Evolutionary conservation across 2,797 vertebrate species (phyloP).

Genomic region (Myioborus miniatus): DNA sequence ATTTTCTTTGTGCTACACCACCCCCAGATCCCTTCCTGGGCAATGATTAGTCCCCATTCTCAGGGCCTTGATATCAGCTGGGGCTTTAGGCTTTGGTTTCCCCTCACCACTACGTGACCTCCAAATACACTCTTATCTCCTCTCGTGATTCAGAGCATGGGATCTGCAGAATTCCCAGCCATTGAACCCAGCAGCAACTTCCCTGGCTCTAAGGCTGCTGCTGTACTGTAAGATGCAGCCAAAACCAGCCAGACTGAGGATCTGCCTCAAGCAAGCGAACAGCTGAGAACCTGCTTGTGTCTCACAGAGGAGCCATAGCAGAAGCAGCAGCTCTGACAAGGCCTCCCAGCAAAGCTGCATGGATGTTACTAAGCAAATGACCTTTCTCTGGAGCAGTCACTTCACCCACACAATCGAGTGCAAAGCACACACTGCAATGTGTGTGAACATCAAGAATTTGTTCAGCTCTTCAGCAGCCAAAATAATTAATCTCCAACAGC

Average conservation of each 20-base stretch:
- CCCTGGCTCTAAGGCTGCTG: neutral
- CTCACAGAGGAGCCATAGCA: neutral
- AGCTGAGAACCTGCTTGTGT: neutral
- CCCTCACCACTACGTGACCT: neutral
- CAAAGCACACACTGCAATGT: neutral
- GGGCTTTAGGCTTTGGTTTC: neutral
- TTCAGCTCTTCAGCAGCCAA: neutral
- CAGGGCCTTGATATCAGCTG: rapidly evolving
- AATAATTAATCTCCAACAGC: constrained; percentile 41
- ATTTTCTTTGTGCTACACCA: neutral
- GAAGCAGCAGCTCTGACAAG: neutral
- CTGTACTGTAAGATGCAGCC: neutral
- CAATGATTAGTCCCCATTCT: rapidly evolving
- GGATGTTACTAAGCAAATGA: neutral
- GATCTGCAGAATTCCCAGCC: neutral
- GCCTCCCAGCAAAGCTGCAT: neutral
- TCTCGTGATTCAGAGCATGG: neutral
- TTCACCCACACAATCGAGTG: rapidly evolving
- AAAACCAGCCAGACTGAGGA: neutral
- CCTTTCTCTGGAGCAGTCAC: neutral
- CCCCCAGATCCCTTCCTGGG: neutral
- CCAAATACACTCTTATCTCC: neutral
- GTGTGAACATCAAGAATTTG: neutral
- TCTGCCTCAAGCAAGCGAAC: neutral
- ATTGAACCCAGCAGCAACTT: neutral